phyloP scores from a whole-genome alignment of 2,113 vertebrate genomes.

The Philantomba maxwellii region DNA sequence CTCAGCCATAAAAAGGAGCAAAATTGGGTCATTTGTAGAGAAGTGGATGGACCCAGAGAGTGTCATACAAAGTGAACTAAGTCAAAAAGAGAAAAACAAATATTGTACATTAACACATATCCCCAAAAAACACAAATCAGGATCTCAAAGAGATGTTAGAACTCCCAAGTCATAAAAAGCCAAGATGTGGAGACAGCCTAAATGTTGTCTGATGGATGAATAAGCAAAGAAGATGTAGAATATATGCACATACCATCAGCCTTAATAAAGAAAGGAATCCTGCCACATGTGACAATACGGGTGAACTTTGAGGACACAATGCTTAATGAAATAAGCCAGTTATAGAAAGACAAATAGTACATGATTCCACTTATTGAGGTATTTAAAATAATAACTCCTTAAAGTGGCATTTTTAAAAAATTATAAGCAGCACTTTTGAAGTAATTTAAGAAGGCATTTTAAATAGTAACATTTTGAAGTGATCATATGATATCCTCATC shows the following conservation, averaged over 20 bases:
- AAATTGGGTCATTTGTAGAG: background rate
- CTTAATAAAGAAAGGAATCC: background rate
- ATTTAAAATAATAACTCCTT: background rate
- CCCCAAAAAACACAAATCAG: background rate
- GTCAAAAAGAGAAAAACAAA: background rate
- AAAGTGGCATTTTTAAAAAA: background rate
- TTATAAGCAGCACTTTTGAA: background rate
- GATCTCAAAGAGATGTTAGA: background rate
- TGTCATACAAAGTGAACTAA: background rate
- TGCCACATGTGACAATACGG: background rate
- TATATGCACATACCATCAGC: background rate
- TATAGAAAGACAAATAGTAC: background rate
- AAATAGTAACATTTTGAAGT: background rate
- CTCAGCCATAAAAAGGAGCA: background rate
- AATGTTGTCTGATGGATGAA: background rate
- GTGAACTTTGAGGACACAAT: background rate
- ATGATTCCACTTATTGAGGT: background rate
- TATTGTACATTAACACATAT: background rate
- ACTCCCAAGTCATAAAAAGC: background rate
- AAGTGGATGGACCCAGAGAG: background rate
- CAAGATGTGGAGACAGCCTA: background rate
- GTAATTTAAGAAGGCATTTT: background rate
- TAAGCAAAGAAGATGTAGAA: background rate
- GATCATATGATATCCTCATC: background rate
- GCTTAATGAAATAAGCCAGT: background rate